Base-by-base conservation (phyloP, 2,797 vertebrate genomes). In the Enteromius afrohamiltoni region DNA sequence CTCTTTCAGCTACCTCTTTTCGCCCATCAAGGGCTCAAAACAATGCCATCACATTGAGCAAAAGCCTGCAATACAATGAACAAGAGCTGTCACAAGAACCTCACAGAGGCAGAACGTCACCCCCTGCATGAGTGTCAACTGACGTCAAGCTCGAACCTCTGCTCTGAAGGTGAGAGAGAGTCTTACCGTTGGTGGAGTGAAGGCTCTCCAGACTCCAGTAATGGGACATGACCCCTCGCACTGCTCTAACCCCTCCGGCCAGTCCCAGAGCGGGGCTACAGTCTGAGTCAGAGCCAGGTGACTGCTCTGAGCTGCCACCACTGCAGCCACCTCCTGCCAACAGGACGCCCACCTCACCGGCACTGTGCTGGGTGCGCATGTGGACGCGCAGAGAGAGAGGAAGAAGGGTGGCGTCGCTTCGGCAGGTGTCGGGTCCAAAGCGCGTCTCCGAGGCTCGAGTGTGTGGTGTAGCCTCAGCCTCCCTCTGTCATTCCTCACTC, bases 151-250 rank as follows among this genome's bases (percentile, higher is more conserved):
- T 62, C 74, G 19, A 67, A 51, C 23, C n/a, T 21, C 17, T 31
- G 62, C 29, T 82, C 67, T 26, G 45, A 79, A 79, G 47, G 65
- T 62, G 31, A 60, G 55, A 65, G 23, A 21, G 80, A 84, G 65
- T 77, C 94, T 95, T 95, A 96, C 96, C 95, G 85, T 95, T 92
- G 91, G 95, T 92, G 62, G 95, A 96, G 85, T 95, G 95, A 82
- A 96, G 94, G 82, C 96, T 96, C 90, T 96, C 95, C 89, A 96
- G 90, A 92, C 96, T 96, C 96, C 95, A 95, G 91, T 96, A 95
- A 77, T 95, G 93, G 85, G 95, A 94, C 91, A 95, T 92, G 87
- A 87, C 76, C 0, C 94, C 94, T 91, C 93, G 93, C 91, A 94
- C 89, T 68, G 93, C 94, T 89, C 92, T 90, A 73, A 87, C 82